Percentiles rank a stretch among this genome's conserved stretches.
phyloP scores from a whole-genome alignment of 2,888 invertebrate genomes.

The Mellilla xanthometata region DNA sequence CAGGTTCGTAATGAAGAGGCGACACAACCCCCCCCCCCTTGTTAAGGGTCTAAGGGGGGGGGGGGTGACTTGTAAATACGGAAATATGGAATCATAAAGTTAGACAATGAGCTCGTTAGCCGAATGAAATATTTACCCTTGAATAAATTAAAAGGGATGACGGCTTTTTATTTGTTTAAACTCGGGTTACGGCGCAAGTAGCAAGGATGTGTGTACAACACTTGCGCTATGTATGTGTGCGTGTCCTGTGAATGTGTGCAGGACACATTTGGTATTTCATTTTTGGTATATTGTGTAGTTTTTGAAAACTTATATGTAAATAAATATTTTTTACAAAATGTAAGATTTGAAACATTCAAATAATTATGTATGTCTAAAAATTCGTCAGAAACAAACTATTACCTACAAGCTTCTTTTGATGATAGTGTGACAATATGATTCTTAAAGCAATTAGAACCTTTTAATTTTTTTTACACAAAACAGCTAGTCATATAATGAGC shows the following conservation, averaged over 20 bases:
- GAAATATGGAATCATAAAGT: conserved; percentile 65
- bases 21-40: conserved; percentile 44
- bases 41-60: neutral
- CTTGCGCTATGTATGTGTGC: neutral
- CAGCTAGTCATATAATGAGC: too few species aligned
- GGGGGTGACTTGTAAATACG: conserved; percentile 54
- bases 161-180: conserved; percentile 37
- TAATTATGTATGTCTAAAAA: too few species aligned
- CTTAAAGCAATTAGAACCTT: too few species aligned
- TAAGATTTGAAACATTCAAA: too few species aligned
- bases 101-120: conserved; percentile 58
- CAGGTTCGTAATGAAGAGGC: conserved; percentile 52
- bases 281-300: too few species aligned
- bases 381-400: too few species aligned
- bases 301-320: too few species aligned
- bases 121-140: conserved; percentile 56
- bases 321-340: too few species aligned
- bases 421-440: too few species aligned
- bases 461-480: too few species aligned
- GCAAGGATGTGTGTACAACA: conserved; percentile 8
- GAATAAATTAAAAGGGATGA: conserved; percentile 51
- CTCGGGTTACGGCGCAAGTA: conserved; percentile 27
- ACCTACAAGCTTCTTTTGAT: too few species aligned
- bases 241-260: neutral
- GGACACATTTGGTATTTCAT: too few species aligned